Evolutionary conservation across 2,797 vertebrate species (phyloP).

Genomic region (Mus spretus): DNA sequence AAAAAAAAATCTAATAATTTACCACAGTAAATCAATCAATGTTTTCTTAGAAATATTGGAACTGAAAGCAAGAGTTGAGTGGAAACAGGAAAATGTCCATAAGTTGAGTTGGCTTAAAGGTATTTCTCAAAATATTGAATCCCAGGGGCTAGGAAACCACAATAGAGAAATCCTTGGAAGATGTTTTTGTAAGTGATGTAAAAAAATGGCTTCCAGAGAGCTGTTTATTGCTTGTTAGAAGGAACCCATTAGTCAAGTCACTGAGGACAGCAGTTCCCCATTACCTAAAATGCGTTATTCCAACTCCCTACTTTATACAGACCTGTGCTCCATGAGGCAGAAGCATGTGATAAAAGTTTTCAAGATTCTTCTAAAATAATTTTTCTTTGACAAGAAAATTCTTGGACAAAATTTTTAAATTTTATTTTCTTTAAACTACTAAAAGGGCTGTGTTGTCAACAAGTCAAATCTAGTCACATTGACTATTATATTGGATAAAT

Average conservation of each 20-base stretch:
- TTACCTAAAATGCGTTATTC: not conserved
- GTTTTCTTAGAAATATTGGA: slow-evolving; percentile 75
- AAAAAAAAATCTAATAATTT: slow-evolving; percentile 76
- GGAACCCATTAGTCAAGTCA: slow-evolving; percentile 23
- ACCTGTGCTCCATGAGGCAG: not conserved
- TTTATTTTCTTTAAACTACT: slow-evolving; percentile 17
- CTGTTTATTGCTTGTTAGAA: slow-evolving; percentile 64
- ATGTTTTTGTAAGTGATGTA: slow-evolving; percentile 58
- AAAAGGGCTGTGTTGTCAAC: slow-evolving; percentile 11
- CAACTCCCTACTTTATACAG: not conserved
- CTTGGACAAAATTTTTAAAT: not conserved
- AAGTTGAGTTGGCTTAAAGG: slow-evolving; percentile 69
- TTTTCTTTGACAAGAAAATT: slow-evolving; percentile 34
- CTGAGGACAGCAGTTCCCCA: not conserved
- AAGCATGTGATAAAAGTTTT: slow-evolving; percentile 1
- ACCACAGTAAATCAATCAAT: slow-evolving; percentile 72
- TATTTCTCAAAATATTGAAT: slow-evolving; percentile 77
- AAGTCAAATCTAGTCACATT: not conserved
- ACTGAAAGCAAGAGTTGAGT: slow-evolving; percentile 72
- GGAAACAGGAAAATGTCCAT: slow-evolving; percentile 73
- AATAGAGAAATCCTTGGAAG: slow-evolving; percentile 58
- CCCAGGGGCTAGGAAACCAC: slow-evolving; percentile 49
- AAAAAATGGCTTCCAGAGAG: slow-evolving; percentile 72
- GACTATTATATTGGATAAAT: not conserved
- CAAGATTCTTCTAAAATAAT: slow-evolving; percentile 31